phyloP scores from a whole-genome alignment of 2,888 invertebrate genomes.

The Pyrochroa serraticornis region DNA sequence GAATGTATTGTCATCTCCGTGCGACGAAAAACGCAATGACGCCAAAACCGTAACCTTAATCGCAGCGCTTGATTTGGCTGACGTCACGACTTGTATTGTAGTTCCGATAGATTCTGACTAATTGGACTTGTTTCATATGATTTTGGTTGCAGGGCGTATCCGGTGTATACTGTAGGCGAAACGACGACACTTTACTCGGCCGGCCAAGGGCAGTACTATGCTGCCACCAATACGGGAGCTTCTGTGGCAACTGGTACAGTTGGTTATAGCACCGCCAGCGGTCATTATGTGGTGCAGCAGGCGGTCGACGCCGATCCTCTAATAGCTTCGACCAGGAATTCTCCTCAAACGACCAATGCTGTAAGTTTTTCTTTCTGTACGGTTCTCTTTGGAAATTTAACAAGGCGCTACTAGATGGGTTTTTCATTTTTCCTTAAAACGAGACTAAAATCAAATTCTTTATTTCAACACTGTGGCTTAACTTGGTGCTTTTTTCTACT shows the following conservation, averaged over 20 bases:
- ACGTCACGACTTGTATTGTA: no score
- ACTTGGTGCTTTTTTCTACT: constrained; percentile 34
- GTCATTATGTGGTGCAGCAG: constrained; percentile 73
- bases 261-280: constrained; percentile 56
- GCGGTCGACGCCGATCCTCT: constrained; percentile 69
- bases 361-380: constrained; percentile 59
- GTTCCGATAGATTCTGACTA: not conserved
- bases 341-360: constrained; percentile 71
- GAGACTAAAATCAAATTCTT: not conserved
- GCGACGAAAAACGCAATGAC: no score
- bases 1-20: no score
- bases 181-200: constrained; percentile 62
- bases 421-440: not conserved
- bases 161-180: constrained; percentile 78
- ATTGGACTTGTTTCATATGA: not conserved
- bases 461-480: constrained; percentile 12
- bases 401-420: not conserved
- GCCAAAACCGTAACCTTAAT: no score
- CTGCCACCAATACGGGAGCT: constrained; percentile 68
- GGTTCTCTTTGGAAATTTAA: constrained; percentile 11
- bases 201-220: constrained; percentile 75
- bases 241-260: constrained; percentile 62
- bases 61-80: no score
- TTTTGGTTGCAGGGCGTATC: constrained; percentile 67
- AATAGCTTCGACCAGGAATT: constrained; percentile 67